Percentiles rank a stretch among this genome's conserved stretches.
phyloP scores from a whole-genome alignment of 2,797 vertebrate species.

The Chelidonichthys spinosus region DNA sequence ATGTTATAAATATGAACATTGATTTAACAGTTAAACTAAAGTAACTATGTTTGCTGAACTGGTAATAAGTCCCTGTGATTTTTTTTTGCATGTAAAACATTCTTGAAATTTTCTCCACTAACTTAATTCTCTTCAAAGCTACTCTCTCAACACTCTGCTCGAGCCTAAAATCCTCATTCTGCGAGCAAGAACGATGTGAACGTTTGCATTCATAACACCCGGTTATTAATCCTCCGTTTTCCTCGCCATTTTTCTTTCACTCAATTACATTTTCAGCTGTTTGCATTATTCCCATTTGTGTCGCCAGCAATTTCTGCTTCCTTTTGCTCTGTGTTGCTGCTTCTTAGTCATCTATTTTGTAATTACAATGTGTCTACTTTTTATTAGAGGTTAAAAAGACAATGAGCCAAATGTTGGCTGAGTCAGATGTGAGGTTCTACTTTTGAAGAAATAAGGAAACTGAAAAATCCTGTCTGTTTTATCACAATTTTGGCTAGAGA shows the following conservation, averaged over 20 bases:
- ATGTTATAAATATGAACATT: neutral
- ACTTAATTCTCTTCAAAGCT: conserved; percentile 5
- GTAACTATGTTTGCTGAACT: neutral
- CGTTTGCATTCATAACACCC: conserved; percentile 36
- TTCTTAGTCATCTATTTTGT: conserved; percentile 7
- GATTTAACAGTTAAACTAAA: neutral
- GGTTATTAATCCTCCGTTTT: conserved; percentile 32
- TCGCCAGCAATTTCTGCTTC: conserved; percentile 25
- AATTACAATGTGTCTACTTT: conserved; percentile 3
- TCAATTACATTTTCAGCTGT: conserved; percentile 34
- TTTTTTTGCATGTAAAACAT: conserved; percentile 2
- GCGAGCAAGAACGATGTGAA: conserved; percentile 28
- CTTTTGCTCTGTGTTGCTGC: conserved; percentile 4
- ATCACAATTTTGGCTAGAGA: conserved; percentile 13
- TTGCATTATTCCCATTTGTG: conserved; percentile 37
- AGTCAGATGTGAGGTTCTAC: neutral
- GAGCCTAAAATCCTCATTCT: neutral
- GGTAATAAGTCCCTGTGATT: neutral
- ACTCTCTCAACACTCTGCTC: conserved; percentile 8
- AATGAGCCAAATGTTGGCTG: neutral
- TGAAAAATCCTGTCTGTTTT: conserved; percentile 3
- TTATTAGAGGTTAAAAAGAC: conserved; percentile 8
- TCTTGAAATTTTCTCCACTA: conserved; percentile 13
- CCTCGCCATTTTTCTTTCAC: conserved; percentile 34
- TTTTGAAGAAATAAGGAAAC: neutral